A percentile compares a stretch with the other conserved stretches of the same genome.
These are phyloP conservation scores for Rana temporaria DNA, from an alignment of 2,113 vertebrate genomes.

Conservation along the genomic window DNA sequence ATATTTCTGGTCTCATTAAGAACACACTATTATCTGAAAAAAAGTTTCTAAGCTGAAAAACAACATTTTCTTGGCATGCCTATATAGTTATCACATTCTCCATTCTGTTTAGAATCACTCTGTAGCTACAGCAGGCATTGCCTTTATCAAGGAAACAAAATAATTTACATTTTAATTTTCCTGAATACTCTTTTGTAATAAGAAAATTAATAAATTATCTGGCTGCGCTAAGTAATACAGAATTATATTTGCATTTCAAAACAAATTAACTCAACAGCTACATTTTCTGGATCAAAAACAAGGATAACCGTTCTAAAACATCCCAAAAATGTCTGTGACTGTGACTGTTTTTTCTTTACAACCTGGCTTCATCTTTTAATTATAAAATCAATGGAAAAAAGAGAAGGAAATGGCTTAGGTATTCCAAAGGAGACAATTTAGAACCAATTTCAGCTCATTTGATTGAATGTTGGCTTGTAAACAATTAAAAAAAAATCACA, in stretches of 20 bases:
- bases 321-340: conserved; percentile 20
- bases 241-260: conserved; percentile 55
- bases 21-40: not conserved
- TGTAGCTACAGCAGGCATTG: conserved; percentile 18
- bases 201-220: conserved; percentile 52
- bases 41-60: conserved; percentile 22
- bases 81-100: conserved; percentile 25
- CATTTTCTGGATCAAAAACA: conserved; percentile 28
- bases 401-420: conserved; percentile 37
- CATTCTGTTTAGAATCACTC: conserved; percentile 40
- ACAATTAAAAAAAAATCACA: not conserved
- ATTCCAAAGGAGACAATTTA: conserved; percentile 16
- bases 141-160: conserved; percentile 34
- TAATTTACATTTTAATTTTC: conserved; percentile 52
- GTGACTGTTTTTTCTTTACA: conserved; percentile 19
- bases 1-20: not conserved
- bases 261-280: conserved; percentile 43
- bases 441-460: not conserved
- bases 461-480: conserved; percentile 29
- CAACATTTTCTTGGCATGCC: conserved; percentile 24
- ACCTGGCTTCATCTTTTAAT: conserved; percentile 49
- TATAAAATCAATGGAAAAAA: conserved; percentile 19
- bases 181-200: conserved; percentile 41
- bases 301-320: conserved; percentile 37
- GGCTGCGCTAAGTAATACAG: conserved; percentile 34